These are phyloP conservation scores for Strigamia transsilvanica DNA, from an alignment of 2,888 invertebrate species.

Conservation along the genomic window DNA sequence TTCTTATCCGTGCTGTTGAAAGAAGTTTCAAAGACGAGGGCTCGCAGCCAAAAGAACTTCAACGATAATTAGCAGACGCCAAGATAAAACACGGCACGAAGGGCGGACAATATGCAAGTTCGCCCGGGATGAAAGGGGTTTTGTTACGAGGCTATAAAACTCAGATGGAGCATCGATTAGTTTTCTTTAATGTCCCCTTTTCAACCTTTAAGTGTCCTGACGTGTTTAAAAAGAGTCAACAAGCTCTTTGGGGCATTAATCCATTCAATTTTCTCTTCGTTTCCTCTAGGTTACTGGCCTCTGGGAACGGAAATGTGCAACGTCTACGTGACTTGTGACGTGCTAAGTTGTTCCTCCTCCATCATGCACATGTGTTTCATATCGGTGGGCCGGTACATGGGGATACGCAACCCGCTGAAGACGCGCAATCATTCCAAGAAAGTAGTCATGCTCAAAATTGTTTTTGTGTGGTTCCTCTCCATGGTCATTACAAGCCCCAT, in stretches of 20 bases:
- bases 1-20: conserved; percentile 8
- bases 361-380: conserved; percentile 70
- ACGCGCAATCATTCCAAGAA: conserved; percentile 62
- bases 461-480: conserved; percentile 92
- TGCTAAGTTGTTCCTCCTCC: conserved; percentile 68
- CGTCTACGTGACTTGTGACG: conserved; percentile 84
- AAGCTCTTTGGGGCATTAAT: not conserved
- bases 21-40: conserved; percentile 22
- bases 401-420: conserved; percentile 67
- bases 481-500: conserved; percentile 90
- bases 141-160: conserved; percentile 13
- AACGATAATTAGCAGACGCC: conserved; percentile 21
- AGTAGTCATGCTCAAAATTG: conserved; percentile 83
- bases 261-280: not conserved
- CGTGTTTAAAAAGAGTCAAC: not conserved
- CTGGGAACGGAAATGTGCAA: conserved; percentile 69
- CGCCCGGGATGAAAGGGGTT: conserved; percentile 10
- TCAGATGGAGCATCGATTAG: conserved; percentile 21
- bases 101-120: not conserved
- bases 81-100: conserved; percentile 16
- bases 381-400: conserved; percentile 68
- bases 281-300: conserved; percentile 84
- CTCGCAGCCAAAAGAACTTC: not conserved
- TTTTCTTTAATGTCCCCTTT: conserved; percentile 23
- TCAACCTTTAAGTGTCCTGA: not conserved